These are phyloP conservation scores for Pimpla rufipes DNA, from an alignment of 2,888 invertebrate genomes.

Conservation along the genomic window DNA sequence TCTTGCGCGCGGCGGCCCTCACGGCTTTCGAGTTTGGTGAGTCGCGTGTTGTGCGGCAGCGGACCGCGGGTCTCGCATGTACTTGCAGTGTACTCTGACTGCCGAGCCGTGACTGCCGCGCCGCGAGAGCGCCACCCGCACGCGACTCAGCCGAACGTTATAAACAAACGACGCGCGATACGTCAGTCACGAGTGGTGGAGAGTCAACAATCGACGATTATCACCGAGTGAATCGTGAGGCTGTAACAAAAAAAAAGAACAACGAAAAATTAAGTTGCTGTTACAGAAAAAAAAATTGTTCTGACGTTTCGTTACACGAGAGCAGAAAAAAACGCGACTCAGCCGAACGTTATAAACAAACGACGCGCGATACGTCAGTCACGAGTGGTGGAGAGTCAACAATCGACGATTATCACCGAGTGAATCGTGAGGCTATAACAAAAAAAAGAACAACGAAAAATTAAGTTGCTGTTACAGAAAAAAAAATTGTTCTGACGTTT, in stretches of 20 bases:
- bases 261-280: not conserved
- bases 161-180: conserved; percentile 15
- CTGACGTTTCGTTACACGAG: too few species aligned
- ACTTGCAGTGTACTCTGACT: conserved; percentile 79
- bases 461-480: too few species aligned
- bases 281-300: too few species aligned
- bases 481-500: too few species aligned
- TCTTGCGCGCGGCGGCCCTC: conserved; percentile 78
- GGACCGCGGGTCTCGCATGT: conserved; percentile 70
- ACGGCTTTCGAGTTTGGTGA: conserved; percentile 74
- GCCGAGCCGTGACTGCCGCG: conserved; percentile 80
- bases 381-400: not conserved
- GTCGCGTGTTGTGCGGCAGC: conserved; percentile 76
- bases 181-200: not conserved
- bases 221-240: not conserved
- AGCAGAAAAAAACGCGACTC: too few species aligned
- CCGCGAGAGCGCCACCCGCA: conserved; percentile 55
- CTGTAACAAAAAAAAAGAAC: not conserved
- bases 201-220: not conserved
- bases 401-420: not conserved
- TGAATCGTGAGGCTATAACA: not conserved
- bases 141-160: conserved; percentile 38
- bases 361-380: not conserved
- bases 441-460: not conserved
- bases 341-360: conserved; percentile 26